Base-by-base conservation (phyloP, 2,888 invertebrate genomes). In the Mimas tiliae region DNA sequence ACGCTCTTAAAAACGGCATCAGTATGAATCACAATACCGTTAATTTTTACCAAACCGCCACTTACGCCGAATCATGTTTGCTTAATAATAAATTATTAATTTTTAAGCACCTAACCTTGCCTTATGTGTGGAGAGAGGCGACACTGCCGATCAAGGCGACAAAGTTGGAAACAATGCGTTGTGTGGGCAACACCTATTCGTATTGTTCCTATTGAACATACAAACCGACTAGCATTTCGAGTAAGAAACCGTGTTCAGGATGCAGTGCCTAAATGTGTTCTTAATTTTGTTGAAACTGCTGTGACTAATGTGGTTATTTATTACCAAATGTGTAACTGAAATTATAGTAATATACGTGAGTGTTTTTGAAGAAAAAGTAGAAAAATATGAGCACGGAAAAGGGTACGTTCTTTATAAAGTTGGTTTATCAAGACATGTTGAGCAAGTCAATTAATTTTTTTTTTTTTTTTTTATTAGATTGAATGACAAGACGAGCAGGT, bases 101-200 rank as follows among this genome's bases (percentile, higher is more conserved):
- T 75, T 74, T 72, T 74, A 74, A 76, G 76, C 69, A 76, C 71
- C 71, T 67, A 75, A 74, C 84, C 83, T 85, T 82, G 79, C 67
- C 68, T 69, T 65, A 67, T 75, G 71, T 74, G 74, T 77, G 79
- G 84, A 82, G 80, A 84, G 82, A 77, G 78, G 77, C 74, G 72
- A 72, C 71, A 69, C 65, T 66, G 67, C 67, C 69, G 73, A 81
- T 76, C 84, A 86, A 84, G 82, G 84, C 70, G 79, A 83, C 79
- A 79, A 69, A 75, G 68, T 70, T 69, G 74, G 66, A 71, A 79
- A 83, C 80, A 84, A 84, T 84, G 70, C 70, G 48, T 64, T 58
- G 77, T 79, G 87, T 86, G 79, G 87, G 85, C 69, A 66, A 71
- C 69, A 68, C 69, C 71, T 65, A 70, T 70, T 71, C 69, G 70